Evolutionary conservation across 1,140 invertebrate species (phyloP).

Genomic region (Nasonia longicornis): DNA sequence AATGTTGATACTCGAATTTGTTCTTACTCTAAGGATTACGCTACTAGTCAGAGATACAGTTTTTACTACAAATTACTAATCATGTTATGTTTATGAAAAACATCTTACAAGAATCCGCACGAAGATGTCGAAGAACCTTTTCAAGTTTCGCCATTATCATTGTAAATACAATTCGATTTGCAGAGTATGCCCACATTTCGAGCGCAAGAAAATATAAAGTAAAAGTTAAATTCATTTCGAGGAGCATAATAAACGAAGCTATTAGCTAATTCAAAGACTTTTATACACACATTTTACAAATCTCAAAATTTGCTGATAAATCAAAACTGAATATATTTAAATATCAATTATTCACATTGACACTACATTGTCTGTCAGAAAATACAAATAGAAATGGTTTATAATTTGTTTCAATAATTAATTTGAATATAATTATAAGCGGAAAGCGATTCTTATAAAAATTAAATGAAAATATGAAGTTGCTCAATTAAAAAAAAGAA

Average conservation of each 20-base stretch:
- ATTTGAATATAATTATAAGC: too few relatives aligned
- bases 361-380: too few relatives aligned
- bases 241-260: too few relatives aligned
- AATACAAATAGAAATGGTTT: too few relatives aligned
- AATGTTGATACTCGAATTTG: neutral
- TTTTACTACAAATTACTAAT: neutral
- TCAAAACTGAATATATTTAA: neutral
- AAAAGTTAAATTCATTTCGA: neutral
- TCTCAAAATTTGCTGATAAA: conserved; percentile 9
- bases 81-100: neutral
- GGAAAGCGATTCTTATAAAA: too few relatives aligned
- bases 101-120: conserved; percentile 1
- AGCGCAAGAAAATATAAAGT: neutral
- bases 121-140: neutral
- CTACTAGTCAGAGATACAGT: conserved; percentile 1
- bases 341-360: too few relatives aligned
- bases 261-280: neutral
- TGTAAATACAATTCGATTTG: conserved; percentile 24
- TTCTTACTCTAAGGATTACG: neutral
- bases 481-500: too few relatives aligned
- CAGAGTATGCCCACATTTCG: neutral
- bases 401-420: too few relatives aligned
- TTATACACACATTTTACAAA: conserved; percentile 16
- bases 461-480: too few relatives aligned
- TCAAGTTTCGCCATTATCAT: neutral